These are phyloP conservation scores for Atopsyche davidsoni DNA, from an alignment of 1,140 invertebrate genomes.

Conservation along the genomic window DNA sequence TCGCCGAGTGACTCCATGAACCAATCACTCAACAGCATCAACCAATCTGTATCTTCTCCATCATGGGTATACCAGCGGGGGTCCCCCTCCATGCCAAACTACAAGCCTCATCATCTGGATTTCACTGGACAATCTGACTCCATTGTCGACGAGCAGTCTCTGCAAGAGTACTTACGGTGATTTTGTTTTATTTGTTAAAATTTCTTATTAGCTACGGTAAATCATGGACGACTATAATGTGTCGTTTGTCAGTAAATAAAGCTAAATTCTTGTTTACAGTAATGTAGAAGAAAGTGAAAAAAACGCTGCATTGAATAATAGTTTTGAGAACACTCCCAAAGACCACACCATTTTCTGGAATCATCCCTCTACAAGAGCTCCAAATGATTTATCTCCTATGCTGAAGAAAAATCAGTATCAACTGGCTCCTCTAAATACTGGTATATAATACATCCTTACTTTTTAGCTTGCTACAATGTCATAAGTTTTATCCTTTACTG, in stretches of 20 bases:
- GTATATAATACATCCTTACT: constrained; percentile 34
- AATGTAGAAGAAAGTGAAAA: constrained; percentile 27
- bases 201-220: constrained; percentile 1
- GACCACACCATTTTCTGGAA: constrained; percentile 51
- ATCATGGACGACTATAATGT: background rate
- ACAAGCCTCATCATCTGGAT: constrained; percentile 21
- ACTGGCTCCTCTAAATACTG: constrained; percentile 45
- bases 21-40: constrained; percentile 21
- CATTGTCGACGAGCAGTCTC: constrained; percentile 42
- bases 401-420: constrained; percentile 51
- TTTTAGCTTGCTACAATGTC: background rate
- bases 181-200: constrained; percentile 7
- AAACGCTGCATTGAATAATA: constrained; percentile 30
- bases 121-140: constrained; percentile 19
- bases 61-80: constrained; percentile 26
- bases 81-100: constrained; percentile 23
- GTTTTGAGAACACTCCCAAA: constrained; percentile 29
- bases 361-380: constrained; percentile 48
- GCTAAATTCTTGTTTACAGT: constrained; percentile 20
- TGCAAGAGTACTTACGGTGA: constrained; percentile 41
- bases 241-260: constrained; percentile 31
- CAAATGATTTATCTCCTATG: constrained; percentile 49
- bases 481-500: background rate
- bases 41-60: constrained; percentile 18
- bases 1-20: constrained; percentile 11